phyloP scores from a whole-genome alignment of 2,888 invertebrate genomes.

The Ferdinandea cuprea region DNA sequence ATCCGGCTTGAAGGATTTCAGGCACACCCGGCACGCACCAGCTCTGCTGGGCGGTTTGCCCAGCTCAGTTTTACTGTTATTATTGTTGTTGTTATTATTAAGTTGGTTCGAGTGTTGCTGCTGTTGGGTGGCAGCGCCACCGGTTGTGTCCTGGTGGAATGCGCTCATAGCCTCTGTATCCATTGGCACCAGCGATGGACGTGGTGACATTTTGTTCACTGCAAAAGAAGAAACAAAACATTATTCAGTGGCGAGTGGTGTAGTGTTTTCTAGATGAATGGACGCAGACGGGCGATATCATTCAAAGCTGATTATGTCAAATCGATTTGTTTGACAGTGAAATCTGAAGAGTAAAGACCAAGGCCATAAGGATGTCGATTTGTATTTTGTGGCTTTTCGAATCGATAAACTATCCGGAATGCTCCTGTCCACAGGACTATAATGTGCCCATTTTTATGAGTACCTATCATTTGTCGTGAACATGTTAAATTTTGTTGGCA shows the following conservation, averaged over 20 bases:
- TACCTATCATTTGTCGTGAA: background rate
- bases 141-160: conserved; percentile 78
- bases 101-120: conserved; percentile 77
- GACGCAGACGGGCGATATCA: background rate
- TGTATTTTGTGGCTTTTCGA: background rate
- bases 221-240: conserved; percentile 76
- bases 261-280: background rate
- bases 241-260: background rate
- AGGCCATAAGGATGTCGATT: background rate
- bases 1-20: conserved; percentile 94
- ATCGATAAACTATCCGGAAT: background rate
- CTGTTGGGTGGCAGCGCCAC: conserved; percentile 59
- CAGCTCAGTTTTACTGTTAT: conserved; percentile 84
- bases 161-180: conserved; percentile 79
- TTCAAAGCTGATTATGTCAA: conserved; percentile 3
- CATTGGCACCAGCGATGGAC: conserved; percentile 85
- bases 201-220: conserved; percentile 89
- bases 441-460: too few species aligned
- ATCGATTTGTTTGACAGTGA: background rate
- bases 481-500: conserved; percentile 19
- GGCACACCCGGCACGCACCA: conserved; percentile 91
- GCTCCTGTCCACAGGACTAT: background rate
- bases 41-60: conserved; percentile 90
- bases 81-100: conserved; percentile 82
- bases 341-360: too few species aligned